Percentiles rank a stretch among this genome's conserved stretches.
phyloP scores from a whole-genome alignment of 2,797 vertebrate species.

The Morelia viridis region DNA sequence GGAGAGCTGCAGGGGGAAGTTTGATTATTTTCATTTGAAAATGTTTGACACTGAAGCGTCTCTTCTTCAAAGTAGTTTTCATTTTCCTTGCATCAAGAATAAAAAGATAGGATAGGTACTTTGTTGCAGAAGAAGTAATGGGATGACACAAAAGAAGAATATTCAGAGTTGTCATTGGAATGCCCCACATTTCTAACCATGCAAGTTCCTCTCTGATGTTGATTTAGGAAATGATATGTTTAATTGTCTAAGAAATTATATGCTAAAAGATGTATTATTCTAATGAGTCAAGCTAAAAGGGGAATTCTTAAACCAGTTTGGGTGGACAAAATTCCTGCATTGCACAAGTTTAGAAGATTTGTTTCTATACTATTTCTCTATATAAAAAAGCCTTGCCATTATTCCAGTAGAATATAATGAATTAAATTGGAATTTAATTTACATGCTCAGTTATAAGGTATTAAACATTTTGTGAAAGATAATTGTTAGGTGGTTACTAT shows the following conservation, averaged over 20 bases:
- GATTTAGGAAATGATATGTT: background rate
- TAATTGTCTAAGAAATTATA: background rate
- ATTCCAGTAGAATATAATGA: background rate
- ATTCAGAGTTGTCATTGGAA: background rate
- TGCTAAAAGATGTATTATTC: background rate
- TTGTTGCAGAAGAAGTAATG: background rate
- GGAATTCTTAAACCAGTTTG: background rate
- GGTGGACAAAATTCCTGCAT: background rate
- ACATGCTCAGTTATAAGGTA: background rate
- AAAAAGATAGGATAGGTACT: background rate
- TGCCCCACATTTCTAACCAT: background rate
- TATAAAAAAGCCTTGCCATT: background rate
- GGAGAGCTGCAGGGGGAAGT: background rate
- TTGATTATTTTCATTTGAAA: constrained; percentile 3
- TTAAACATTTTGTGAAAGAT: background rate
- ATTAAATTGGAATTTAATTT: background rate
- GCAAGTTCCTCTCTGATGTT: background rate
- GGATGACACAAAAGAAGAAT: background rate
- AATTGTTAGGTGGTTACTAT: background rate
- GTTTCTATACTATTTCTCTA: background rate
- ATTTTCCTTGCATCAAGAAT: background rate
- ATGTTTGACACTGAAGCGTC: background rate
- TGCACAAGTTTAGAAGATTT: background rate
- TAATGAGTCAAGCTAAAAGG: background rate
- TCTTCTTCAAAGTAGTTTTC: background rate